Base-by-base conservation (phyloP, 1,140 invertebrate species). In the Conopomorpha cramerella region DNA sequence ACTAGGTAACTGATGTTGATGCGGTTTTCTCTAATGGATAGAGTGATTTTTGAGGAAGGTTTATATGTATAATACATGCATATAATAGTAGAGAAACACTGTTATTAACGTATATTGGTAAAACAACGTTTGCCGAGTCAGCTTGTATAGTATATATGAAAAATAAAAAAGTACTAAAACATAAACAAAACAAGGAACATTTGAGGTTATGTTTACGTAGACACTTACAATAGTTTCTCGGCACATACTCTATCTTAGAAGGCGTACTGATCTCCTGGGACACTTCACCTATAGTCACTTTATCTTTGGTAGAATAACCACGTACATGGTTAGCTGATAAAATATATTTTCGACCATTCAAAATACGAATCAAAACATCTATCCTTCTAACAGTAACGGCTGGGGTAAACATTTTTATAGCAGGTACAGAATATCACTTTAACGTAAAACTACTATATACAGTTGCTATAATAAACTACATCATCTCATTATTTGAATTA, bases 221-320 rank as follows among this genome's bases (percentile, higher is more conserved):
- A 30, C 53, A 84, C 86, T 86, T 81, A 93, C 91, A 81, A 62
- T 93, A 95, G 55, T 90, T 87, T 55, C 82, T 78, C 3, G 94
- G 93, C 12, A 96, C 89, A 63, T 92, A 86, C 74, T 93, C 87
- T 18, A 86, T 82, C 64, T 85, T 80, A 56, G 83, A 83, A 1
- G 89, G 81, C 34, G 70, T 45, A 39, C 71, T 82, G 1, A 92
- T 70, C 17, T 79, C 73, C 53, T 88, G 90, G 8, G 80, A 83
- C 34, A 92, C 82, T 73, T 87, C 85, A 31, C 88, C 91, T 55
- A 95, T 92, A 15, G 83, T 86, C 6, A 94, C 81, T 53, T 71
- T 79, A 38, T 66, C 73, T 18, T 64, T 61, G 30, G 66, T 70
- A 25, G 77, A 62, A 46, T 79, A 81, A 4, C 63, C 64, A 48